These are phyloP conservation scores for Mastigias papua DNA, from an alignment of 30 jellyfish, hydroid and myxozoan species.

Conservation along the genomic window DNA sequence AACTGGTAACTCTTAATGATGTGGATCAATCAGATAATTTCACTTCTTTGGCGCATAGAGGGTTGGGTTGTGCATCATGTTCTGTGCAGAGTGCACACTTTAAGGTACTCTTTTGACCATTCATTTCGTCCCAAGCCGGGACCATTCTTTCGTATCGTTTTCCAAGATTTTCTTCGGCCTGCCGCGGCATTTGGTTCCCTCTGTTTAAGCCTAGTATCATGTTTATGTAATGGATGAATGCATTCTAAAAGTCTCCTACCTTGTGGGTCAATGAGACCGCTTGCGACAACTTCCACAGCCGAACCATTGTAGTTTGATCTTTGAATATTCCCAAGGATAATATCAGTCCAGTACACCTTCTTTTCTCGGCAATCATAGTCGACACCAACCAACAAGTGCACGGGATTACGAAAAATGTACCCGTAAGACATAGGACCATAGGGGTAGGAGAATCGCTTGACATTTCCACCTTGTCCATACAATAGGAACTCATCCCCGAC, in stretches of 20 bases:
- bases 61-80: too few relatives aligned
- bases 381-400: constrained; percentile 71
- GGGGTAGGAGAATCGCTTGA: constrained; percentile 80
- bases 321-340: constrained; percentile 60
- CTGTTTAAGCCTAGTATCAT: too few relatives aligned
- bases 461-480: constrained; percentile 81
- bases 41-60: too few relatives aligned
- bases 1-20: too few relatives aligned
- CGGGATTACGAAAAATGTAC: constrained; percentile 29
- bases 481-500: constrained; percentile 83
- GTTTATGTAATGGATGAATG: not conserved
- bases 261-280: constrained; percentile 75
- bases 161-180: too few relatives aligned
- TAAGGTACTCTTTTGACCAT: too few relatives aligned
- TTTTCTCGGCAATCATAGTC: constrained; percentile 79
- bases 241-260: constrained; percentile 19
- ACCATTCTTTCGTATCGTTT: too few relatives aligned
- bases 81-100: too few relatives aligned
- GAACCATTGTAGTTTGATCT: constrained; percentile 73
- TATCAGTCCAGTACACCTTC: constrained; percentile 80
- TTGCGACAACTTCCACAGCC: constrained; percentile 37
- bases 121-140: too few relatives aligned
- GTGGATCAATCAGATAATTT: too few relatives aligned
- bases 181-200: too few relatives aligned
- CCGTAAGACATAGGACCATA: constrained; percentile 73